Conservation (phyloP, 92 coral and sea anemone genomes). For the Desmophyllum pertusum region DNA sequence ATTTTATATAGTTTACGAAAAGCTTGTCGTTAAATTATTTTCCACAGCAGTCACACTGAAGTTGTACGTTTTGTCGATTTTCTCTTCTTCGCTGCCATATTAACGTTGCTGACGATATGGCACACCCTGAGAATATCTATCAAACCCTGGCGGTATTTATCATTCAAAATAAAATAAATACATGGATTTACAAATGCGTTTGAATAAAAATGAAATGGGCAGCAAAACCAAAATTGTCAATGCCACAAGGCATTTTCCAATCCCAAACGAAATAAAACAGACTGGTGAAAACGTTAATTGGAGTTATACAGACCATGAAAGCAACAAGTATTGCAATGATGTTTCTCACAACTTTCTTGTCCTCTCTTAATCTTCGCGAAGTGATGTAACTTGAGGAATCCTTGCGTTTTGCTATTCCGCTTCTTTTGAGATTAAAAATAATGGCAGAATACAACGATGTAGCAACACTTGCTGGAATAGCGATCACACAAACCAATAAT, state of each 20-base stretch:
- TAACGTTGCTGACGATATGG: neutral
- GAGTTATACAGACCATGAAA: slow-evolving; percentile 30
- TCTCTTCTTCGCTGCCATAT: neutral
- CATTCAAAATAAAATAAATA: slow-evolving; percentile 17
- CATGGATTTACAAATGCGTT: slow-evolving; percentile 33
- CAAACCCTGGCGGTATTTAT: slow-evolving; percentile 2
- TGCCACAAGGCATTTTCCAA: slow-evolving; percentile 35
- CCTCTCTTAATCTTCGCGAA: slow-evolving; percentile 27
- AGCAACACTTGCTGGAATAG: neutral
- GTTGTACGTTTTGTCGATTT: too few species aligned
- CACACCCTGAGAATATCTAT: neutral
- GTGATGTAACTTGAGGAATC: neutral
- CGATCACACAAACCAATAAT: neutral
- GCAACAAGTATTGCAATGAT: slow-evolving; percentile 36
- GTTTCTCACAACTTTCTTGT: slow-evolving; percentile 32
- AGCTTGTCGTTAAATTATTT: too few species aligned
- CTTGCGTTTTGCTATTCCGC: neutral
- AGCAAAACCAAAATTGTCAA: slow-evolving; percentile 26
- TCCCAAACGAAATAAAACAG: slow-evolving; percentile 40
- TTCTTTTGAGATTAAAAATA: slow-evolving; percentile 21
- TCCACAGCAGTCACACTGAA: too few species aligned
- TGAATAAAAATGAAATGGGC: slow-evolving; percentile 30
- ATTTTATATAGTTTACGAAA: too few species aligned
- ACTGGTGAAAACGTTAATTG: slow-evolving; percentile 17
- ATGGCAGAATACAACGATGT: slow-evolving; percentile 7